These are phyloP conservation scores for Salmo trutta DNA, from an alignment of 2,797 vertebrate species.

Conservation along the genomic window DNA sequence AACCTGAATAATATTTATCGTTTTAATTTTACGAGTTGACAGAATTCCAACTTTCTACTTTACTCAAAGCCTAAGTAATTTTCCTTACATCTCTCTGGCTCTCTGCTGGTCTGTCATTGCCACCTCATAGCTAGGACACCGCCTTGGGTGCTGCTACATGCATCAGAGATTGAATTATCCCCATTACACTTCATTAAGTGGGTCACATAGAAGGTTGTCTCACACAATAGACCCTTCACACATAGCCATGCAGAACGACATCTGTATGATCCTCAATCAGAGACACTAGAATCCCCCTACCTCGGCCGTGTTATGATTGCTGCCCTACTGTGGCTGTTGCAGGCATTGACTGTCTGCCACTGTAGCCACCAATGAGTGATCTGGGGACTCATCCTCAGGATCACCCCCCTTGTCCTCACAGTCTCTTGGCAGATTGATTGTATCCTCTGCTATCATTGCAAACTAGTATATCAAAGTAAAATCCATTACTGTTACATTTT, in stretches of 20 bases:
- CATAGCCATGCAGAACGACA: not conserved
- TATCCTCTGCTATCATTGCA: slow-evolving; percentile 3
- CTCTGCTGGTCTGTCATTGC: not conserved
- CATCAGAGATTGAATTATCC: too few species aligned
- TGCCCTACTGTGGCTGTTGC: not conserved
- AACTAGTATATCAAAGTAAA: not conserved
- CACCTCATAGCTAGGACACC: not conserved
- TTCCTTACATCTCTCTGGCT: not conserved
- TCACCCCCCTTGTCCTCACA: not conserved
- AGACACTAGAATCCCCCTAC: not conserved
- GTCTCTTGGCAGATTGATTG: slow-evolving; percentile 6
- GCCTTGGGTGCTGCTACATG: not conserved
- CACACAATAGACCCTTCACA: not conserved
- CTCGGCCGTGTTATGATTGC: not conserved
- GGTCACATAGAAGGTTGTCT: not conserved
- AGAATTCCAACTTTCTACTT: not conserved
- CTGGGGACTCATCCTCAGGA: not conserved
- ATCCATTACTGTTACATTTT: not conserved
- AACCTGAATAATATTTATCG: not conserved
- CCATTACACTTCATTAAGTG: not conserved
- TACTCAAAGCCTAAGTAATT: not conserved
- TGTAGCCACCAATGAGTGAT: not conserved
- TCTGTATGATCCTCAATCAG: not conserved
- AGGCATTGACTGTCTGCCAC: not conserved
- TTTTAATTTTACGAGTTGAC: not conserved